A percentile compares a stretch with the other conserved stretches of the same genome.
phyloP scores from a whole-genome alignment of 2,113 vertebrate species.

The Rhea americana region DNA sequence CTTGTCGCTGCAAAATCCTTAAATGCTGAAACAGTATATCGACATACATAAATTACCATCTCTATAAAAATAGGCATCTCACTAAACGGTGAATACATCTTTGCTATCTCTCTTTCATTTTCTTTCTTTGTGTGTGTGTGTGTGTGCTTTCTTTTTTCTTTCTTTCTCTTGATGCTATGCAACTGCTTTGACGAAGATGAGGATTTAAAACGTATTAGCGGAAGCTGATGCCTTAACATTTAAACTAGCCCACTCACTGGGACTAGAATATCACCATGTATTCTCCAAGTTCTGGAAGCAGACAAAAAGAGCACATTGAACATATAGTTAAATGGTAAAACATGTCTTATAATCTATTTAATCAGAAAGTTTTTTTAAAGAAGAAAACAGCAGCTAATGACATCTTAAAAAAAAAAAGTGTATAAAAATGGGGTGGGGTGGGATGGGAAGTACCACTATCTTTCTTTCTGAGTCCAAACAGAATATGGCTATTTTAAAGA shows the following conservation, averaged over 20 bases:
- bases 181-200: not conserved
- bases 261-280: not conserved
- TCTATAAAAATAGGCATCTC: not conserved
- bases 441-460: not conserved
- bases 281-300: not conserved
- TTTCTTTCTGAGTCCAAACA: constrained; percentile 11
- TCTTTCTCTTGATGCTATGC: accelerated
- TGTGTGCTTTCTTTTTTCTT: not conserved
- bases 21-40: not conserved
- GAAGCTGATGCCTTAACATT: constrained; percentile 23
- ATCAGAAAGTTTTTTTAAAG: not conserved
- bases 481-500: constrained; percentile 16
- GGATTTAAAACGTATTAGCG: not conserved
- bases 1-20: not conserved
- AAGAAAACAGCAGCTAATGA: not conserved
- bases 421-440: not conserved
- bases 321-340: not conserved
- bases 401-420: not conserved
- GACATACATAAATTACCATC: not conserved
- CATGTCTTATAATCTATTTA: not conserved
- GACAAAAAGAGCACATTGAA: not conserved
- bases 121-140: not conserved
- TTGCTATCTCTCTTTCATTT: not conserved
- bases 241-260: constrained; percentile 4
- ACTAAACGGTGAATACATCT: not conserved